A percentile compares a stretch with the other conserved stretches of the same genome.
Evolutionary conservation across 1,140 invertebrate species (phyloP).

Genomic region (Galleria mellonella): DNA sequence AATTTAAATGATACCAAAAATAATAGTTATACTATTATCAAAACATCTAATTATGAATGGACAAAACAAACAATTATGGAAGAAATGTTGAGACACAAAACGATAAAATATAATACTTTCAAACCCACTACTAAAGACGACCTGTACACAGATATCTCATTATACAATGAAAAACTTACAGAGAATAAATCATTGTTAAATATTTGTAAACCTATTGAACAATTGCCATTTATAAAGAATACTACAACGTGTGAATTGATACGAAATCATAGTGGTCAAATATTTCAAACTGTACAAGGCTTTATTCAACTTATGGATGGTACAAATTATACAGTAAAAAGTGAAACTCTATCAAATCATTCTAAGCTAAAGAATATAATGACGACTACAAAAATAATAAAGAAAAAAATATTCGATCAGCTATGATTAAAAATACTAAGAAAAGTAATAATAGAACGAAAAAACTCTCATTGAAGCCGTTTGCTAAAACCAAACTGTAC

Average conservation of each 20-base stretch:
- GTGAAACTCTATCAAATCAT: not conserved
- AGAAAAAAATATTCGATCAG: not conserved
- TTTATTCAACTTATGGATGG: not conserved
- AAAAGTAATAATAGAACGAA: not conserved
- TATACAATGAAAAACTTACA: not conserved
- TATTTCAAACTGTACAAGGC: not conserved
- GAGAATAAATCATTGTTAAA: not conserved
- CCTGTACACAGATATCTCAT: constrained; percentile 5
- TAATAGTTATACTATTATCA: no score
- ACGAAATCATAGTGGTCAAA: constrained; percentile 1
- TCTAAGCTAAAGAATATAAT: no score
- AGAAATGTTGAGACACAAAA: not conserved
- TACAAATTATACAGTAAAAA: not conserved
- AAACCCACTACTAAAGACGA: constrained; percentile 19
- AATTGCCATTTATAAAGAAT: not conserved
- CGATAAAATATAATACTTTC: constrained; percentile 28
- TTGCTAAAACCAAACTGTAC: constrained; percentile 28
- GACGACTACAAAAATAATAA: not conserved
- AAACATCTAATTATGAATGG: no score
- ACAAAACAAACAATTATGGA: not conserved
- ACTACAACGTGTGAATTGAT: not conserved
- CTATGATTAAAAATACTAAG: not conserved
- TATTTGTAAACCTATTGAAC: not conserved
- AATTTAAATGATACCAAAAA: no score
- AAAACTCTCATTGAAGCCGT: constrained; percentile 11